Evolutionary conservation across 2,797 vertebrate species (phyloP).

Genomic region (Manis crassicaudata): DNA sequence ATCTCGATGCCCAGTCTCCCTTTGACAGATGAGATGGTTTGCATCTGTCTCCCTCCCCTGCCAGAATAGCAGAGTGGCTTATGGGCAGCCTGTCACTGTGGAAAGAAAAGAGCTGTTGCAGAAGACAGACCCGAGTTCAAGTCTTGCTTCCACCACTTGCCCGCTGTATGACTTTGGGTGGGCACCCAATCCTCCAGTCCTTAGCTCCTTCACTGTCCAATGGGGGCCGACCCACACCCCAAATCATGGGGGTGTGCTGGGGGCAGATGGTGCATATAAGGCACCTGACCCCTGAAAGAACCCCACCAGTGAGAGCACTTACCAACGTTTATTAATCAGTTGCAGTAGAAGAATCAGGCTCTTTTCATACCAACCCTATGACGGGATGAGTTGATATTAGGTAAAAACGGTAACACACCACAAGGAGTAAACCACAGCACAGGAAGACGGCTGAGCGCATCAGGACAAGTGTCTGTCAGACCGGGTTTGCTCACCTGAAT

Average conservation of each 20-base stretch:
- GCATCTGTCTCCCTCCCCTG: neutral
- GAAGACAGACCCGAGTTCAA: neutral
- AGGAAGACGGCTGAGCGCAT: neutral
- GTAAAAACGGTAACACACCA: neutral
- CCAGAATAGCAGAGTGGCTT: neutral
- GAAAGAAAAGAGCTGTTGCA: neutral
- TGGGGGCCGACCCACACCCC: neutral
- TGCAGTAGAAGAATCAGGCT: neutral
- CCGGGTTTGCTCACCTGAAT: conserved; percentile 92
- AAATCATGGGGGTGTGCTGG: neutral
- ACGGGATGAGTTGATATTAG: neutral
- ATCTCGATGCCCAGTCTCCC: neutral
- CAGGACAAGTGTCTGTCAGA: neutral
- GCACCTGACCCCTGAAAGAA: neutral
- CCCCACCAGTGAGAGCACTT: neutral
- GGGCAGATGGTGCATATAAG: neutral
- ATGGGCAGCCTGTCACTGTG: neutral
- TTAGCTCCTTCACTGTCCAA: neutral
- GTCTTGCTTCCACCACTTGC: neutral
- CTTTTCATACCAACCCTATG: neutral
- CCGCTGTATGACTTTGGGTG: neutral
- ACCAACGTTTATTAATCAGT: neutral
- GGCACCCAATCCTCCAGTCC: neutral
- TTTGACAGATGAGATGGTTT: neutral
- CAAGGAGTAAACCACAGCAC: neutral